Percentiles rank a stretch among this genome's conserved stretches.
Conservation (phyloP, 1,140 invertebrate genomes). For the Rhagoletis pomonella region DNA sequence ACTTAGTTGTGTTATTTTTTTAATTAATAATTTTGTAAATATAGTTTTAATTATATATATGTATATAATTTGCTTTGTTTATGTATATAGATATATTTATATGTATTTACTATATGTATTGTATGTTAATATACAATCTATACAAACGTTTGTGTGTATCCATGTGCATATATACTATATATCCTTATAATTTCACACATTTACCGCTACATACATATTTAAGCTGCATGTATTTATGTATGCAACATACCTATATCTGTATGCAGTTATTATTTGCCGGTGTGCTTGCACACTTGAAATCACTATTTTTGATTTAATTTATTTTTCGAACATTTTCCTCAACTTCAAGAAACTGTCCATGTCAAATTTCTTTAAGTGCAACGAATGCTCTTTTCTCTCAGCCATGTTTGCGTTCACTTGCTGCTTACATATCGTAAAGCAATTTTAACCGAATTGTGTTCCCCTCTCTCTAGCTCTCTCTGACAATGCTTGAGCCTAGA, state of each 20-base stretch:
- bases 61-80: background rate
- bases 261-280: slow-evolving; percentile 9
- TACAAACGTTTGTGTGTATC: slow-evolving; percentile 18
- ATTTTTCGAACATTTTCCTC: background rate
- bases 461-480: no score
- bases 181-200: background rate
- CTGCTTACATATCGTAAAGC: background rate
- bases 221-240: background rate
- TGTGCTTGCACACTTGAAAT: slow-evolving; percentile 39
- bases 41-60: slow-evolving; percentile 3
- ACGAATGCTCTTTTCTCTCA: background rate
- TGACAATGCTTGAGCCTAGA: slow-evolving; percentile 6
- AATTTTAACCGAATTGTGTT: background rate
- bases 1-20: background rate
- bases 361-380: background rate
- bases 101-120: background rate
- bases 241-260: background rate
- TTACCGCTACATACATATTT: background rate
- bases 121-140: background rate
- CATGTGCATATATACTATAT: slow-evolving; percentile 12
- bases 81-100: slow-evolving; percentile 34
- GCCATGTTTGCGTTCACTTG: background rate
- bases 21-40: slow-evolving; percentile 26
- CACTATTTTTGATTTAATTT: slow-evolving; percentile 4
- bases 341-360: background rate